Evolutionary conservation across 2,888 invertebrate genomes (phyloP), one percentile per base, ranked within the genome.

Genomic region (Lasioglossum zephyrum): DNA sequence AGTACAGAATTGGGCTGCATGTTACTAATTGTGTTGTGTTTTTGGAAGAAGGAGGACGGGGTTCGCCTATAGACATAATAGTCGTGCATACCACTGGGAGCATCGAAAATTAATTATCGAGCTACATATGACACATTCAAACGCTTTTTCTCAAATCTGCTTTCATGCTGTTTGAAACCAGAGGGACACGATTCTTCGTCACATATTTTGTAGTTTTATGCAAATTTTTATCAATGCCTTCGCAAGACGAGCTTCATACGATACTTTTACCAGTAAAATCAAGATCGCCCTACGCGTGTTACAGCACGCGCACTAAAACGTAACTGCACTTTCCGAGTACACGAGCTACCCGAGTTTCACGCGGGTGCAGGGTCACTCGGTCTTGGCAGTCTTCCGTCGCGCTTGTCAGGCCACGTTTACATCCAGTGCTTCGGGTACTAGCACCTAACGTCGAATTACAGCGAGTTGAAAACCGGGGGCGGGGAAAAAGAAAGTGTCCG

Each of bases 391-490:
- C 9, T 18, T 66, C 22, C 66, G 66, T 36, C 66, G 36, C 66
- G 60, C 31, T 22, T 39, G 66, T 66, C 31, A 1, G 36, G 6
- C 36, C 31, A 3, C 36, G 66, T 66, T 66, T 36, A 18, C 66
- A 18, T 66, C 66, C 66, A 39, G 66, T 6, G 16, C 66, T 36
- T 18, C 36, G 66, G 66, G 66, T 18, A 36, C 66, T 36, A 39
- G 53, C 73, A 74, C 81, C 85, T 87, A 84, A 85, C 82, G 57
- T 87, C 49, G 84, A 87, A 87, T 89, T 84, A 78, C 73, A 57
- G 60, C 26, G 49, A 26, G 69, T 18, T 26, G 66, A n/a, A 73
- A 75, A 26, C 6, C 44, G 22, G 26, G 63, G 60, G 16, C 2
- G 66, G 70, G 60, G 31, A 60, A 73, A 77, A 81, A 53, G 69